Base-by-base conservation (phyloP, 2,113 vertebrate genomes). In the Gobiocypris rarus region DNA sequence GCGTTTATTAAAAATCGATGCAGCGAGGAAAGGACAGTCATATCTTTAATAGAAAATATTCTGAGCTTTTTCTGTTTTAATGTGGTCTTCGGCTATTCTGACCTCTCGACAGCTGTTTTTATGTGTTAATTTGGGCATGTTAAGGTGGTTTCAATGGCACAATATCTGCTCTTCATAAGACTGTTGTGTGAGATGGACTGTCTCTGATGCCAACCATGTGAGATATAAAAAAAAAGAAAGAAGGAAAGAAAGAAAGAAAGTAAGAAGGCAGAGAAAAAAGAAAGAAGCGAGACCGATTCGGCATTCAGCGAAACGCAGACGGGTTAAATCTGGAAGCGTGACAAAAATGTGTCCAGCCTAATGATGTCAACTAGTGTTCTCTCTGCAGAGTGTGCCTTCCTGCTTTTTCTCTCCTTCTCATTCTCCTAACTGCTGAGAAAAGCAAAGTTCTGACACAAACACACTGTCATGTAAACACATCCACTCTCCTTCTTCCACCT, bases 331-430 rank as follows among this genome's bases (percentile, higher is more conserved):
- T 94, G 92, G 91, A 94, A 92, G 89, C 87, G 84, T 93, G 92
- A 93, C 92, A 94, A 93, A 93, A 94, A 93, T 91, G 88, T 92
- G 91, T 92, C 91, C 82, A 71, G 89, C 89, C 90, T 93, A 93
- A 93, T 93, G 93, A 94, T 93, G 91, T 93, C 90, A 93, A 89
- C 86, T 88, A 90, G 88, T 87, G 87, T 89, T 88, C 87, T 91
- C 85, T 87, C 84, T 85, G 77, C 84, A 86, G n/a, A 81, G 52
- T 61, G 71, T 85, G 75, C 75, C 85, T 83, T 83, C 70, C 81
- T 86, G 82, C 50, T 15, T 48, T 83, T 59, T 43, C 17, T 26
- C 56, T 58, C 69, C 63, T 45, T 77, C 28, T 69, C n/a, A 7
- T 43, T 82, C 26, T 83, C 80, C 56, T 43, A 31, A 71, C 54